Conservation (phyloP, 1,140 invertebrate genomes). For the Trinorchestia longiramus region DNA sequence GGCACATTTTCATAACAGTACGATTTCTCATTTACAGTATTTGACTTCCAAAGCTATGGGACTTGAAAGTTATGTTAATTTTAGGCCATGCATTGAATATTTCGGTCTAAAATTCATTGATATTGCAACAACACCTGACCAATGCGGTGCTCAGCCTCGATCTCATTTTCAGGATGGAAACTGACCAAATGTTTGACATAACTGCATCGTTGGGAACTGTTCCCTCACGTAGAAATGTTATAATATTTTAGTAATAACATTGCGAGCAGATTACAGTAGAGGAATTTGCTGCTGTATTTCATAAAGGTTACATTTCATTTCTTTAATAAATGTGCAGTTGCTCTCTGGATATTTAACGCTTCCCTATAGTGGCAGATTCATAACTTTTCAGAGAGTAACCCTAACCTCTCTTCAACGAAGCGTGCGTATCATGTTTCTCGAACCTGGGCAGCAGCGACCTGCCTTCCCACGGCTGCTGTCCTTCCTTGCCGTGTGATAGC, state of each 20-base stretch:
- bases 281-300: background rate
- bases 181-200: background rate
- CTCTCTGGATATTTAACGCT: background rate
- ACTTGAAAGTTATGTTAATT: background rate
- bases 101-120: background rate
- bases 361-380: background rate
- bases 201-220: background rate
- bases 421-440: background rate
- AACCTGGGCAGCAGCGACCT: background rate
- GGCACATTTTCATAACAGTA: background rate
- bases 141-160: background rate
- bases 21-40: background rate
- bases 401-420: background rate
- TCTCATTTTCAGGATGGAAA: background rate
- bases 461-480: background rate
- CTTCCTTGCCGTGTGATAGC: background rate
- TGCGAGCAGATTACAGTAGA: background rate
- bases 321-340: background rate
- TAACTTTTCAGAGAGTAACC: background rate
- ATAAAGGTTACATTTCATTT: background rate
- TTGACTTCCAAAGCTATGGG: background rate
- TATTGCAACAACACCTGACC: background rate
- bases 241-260: background rate
- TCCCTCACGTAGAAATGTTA: background rate
- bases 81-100: background rate